Evolutionary conservation across 1,140 invertebrate genomes (phyloP).

Genomic region (Atta texana): DNA sequence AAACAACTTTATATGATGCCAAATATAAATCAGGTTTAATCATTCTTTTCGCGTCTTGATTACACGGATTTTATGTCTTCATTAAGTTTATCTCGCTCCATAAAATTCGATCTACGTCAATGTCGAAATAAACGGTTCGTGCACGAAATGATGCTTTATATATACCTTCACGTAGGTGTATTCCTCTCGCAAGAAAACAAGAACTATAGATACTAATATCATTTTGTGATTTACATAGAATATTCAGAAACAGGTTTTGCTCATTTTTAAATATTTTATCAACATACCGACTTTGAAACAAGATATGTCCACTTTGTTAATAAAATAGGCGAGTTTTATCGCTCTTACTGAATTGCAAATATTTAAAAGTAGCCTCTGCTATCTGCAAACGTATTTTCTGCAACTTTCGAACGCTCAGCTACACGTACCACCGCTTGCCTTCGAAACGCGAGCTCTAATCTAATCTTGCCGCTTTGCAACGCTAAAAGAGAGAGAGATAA

Average conservation of each 20-base stretch:
- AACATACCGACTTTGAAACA: neutral
- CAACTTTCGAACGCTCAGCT: neutral
- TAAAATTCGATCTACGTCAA: neutral
- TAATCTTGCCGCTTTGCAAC: slow-evolving; percentile 39
- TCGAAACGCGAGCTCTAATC: slow-evolving; percentile 17
- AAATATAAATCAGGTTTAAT: neutral
- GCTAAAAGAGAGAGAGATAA: neutral
- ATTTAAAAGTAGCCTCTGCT: neutral
- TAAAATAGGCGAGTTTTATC: neutral
- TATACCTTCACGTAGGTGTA: neutral
- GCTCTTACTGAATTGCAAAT: neutral
- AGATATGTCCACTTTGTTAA: neutral
- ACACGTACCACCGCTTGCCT: neutral
- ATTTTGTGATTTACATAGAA: neutral
- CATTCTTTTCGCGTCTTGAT: neutral
- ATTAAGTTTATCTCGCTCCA: neutral
- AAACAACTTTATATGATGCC: neutral
- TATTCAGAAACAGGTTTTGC: neutral
- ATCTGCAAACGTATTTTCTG: neutral
- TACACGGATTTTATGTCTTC: slow-evolving; percentile 23
- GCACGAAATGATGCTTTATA: neutral
- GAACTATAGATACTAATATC: too few relatives aligned
- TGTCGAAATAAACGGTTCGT: neutral
- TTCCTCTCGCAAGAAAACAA: neutral
- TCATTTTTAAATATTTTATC: neutral